Base-by-base conservation (phyloP, 2,113 vertebrate species). In the Syngnathus scovelli region DNA sequence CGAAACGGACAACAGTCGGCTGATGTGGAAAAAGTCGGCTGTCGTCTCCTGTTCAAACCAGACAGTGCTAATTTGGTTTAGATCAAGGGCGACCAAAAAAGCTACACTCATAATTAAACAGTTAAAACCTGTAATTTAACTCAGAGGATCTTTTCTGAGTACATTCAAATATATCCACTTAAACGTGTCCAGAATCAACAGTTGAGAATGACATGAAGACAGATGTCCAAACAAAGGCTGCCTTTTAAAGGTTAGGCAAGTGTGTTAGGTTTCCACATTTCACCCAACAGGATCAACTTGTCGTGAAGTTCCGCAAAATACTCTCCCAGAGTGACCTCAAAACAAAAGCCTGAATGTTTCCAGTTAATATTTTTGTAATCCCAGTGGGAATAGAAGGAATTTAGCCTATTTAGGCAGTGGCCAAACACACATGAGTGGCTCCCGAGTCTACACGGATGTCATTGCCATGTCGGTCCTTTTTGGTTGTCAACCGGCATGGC, bases 401-500 rank as follows among this genome's bases (percentile, higher is more conserved):
- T 59, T 37, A 7, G 16, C 16, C 27, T 36, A 58, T 38, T 59
- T 59, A 18, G 56, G 16, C 16, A 38, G 9, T 10, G 3, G 23
- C 21, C 51, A 59, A 59, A 59, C 33, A 37, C 27, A 36, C 36
- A 56, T 56, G n/a, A 55, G 54, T 56, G 23, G 11, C 10, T 55
- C 9, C 39, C 8, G 7, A 27, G 55, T 6, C 48, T 1, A n/a
- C 48, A 10, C 21, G n/a, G 21, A 37, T 38, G 56, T 19, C 36
- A 16, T 38, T 16, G 58, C 19, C 15, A 6, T 37, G 46, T 64
- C 23, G 54, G 38, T 18, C 61, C 59, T 62, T 63, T 62, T 63
- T 65, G 60, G 69, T 52, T 70, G 60, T 70, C 51, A 39, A 75
- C 69, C 76, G 64, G 70, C 74, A 80, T 68, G 62, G 78, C 66